These are phyloP conservation scores for Siniperca undulata DNA, from an alignment of 2,797 vertebrate species.

Conservation along the genomic window DNA sequence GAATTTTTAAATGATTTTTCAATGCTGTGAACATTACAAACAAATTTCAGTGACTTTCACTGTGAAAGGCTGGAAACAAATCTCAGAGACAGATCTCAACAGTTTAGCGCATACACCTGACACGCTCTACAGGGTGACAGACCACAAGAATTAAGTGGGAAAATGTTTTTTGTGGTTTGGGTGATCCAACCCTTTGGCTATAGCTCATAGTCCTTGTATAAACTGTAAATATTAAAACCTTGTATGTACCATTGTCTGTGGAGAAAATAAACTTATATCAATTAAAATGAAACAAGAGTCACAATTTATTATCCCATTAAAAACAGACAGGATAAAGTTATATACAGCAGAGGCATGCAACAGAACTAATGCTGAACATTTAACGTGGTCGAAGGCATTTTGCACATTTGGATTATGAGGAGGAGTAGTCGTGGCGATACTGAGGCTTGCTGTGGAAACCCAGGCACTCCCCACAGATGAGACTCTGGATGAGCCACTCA, in stretches of 20 bases:
- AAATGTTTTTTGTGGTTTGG: background rate
- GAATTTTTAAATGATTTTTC: background rate
- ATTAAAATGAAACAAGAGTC: conserved; percentile 88
- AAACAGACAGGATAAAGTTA: conserved; percentile 93
- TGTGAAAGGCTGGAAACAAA: background rate
- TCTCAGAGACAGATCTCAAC: background rate
- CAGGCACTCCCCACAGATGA: conserved; percentile 91
- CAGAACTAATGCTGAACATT: conserved; percentile 70
- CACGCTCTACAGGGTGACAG: background rate
- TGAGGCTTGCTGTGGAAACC: conserved; percentile 89
- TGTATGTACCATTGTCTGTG: conserved; percentile 11
- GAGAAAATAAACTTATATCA: conserved; percentile 53
- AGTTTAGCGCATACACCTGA: background rate
- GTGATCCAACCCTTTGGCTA: background rate
- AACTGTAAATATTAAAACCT: conserved; percentile 69
- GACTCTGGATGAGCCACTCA: conserved; percentile 97
- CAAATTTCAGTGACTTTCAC: background rate
- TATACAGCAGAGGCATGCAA: conserved; percentile 92
- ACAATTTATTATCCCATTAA: conserved; percentile 95
- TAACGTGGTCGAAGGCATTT: conserved; percentile 57
- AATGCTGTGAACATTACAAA: background rate
- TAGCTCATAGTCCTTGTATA: conserved; percentile 33
- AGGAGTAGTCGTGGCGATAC: conserved; percentile 87
- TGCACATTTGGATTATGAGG: conserved; percentile 59
- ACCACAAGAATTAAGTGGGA: background rate